Conservation (phyloP, 2,113 vertebrate species). For the Centropus unirufus region DNA sequence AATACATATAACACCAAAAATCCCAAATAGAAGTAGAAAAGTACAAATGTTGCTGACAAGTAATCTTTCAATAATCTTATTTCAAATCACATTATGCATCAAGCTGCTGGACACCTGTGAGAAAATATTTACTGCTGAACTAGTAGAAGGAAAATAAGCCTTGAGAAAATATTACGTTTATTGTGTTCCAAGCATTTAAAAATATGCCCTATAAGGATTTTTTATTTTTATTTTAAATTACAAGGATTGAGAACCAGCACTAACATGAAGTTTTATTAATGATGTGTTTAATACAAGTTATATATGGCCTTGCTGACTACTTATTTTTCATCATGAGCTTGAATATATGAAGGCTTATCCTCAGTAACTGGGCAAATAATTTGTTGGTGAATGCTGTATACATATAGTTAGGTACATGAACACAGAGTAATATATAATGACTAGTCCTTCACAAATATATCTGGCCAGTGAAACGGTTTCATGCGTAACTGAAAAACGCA, state of each 20-base stretch:
- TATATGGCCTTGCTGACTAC: neutral
- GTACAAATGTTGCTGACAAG: neutral
- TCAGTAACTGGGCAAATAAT: neutral
- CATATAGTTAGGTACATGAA: neutral
- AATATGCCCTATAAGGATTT: neutral
- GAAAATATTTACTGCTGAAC: conserved; percentile 20
- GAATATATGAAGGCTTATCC: neutral
- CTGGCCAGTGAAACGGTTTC: neutral
- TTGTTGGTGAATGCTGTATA: neutral
- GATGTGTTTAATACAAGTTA: neutral
- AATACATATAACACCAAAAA: neutral
- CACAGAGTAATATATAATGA: neutral
- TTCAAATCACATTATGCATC: neutral
- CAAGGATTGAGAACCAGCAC: neutral
- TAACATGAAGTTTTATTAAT: neutral
- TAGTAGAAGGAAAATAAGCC: neutral
- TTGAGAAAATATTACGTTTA: neutral
- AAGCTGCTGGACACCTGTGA: neutral
- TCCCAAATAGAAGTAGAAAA: conserved; percentile 1
- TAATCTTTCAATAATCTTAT: conserved; percentile 25
- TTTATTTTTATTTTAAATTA: neutral
- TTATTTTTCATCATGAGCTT: neutral
- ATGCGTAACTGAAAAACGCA: neutral
- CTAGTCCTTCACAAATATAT: neutral
- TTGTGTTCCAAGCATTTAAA: neutral